Conservation (phyloP, 2,113 vertebrate genomes). For the Colistium nudipinnis region DNA sequence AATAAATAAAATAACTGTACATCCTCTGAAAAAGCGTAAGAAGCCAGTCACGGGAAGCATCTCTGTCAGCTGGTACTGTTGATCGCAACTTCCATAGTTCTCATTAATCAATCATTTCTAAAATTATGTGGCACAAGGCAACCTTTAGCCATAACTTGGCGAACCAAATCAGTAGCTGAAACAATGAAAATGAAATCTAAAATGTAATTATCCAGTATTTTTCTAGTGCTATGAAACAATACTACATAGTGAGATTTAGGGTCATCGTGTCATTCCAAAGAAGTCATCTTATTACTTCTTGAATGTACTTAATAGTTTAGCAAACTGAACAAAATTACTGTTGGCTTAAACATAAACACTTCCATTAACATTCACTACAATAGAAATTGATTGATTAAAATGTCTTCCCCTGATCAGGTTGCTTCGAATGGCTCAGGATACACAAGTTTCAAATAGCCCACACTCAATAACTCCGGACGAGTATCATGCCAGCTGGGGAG, state of each 20-base stretch:
- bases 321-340: not conserved
- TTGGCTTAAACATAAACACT: not conserved
- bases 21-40: too few species aligned
- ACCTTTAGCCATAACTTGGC: not conserved
- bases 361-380: slow-evolving; percentile 5
- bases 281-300: not conserved
- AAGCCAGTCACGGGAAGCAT: too few species aligned
- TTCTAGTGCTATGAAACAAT: not conserved
- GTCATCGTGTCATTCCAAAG: not conserved
- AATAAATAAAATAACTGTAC: too few species aligned
- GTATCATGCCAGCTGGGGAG: slow-evolving; percentile 39
- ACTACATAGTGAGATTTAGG: not conserved
- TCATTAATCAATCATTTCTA: too few species aligned
- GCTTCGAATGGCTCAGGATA: not conserved
- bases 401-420: not conserved
- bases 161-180: not conserved
- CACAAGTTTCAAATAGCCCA: slow-evolving; percentile 40
- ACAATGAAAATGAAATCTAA: not conserved
- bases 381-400: slow-evolving; percentile 20
- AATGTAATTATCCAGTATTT: not conserved
- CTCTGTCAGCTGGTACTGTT: too few species aligned
- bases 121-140: too few species aligned
- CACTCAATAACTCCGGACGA: slow-evolving; percentile 33
- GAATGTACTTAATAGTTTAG: not conserved
- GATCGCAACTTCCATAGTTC: too few species aligned